These are phyloP conservation scores for Dryobota labecula DNA, from an alignment of 2,888 invertebrate genomes.

Conservation along the genomic window DNA sequence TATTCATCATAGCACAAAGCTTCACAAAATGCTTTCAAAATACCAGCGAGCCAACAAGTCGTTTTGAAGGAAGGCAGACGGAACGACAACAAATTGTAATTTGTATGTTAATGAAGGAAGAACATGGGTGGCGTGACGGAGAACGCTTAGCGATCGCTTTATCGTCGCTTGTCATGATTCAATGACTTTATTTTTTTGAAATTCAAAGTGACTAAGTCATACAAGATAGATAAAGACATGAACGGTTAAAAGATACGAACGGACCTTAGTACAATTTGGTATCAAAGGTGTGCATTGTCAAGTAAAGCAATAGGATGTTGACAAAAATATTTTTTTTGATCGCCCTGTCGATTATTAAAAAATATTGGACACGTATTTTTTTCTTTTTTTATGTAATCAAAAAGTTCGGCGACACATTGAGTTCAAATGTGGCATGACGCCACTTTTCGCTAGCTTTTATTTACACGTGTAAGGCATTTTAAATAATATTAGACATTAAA, in stretches of 20 bases:
- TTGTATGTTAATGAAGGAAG: conserved; percentile 85
- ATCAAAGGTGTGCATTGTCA: no score
- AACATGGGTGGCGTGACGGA: conserved; percentile 75
- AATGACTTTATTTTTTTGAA: conserved; percentile 66
- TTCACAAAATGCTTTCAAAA: conserved; percentile 40
- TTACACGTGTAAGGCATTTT: no score
- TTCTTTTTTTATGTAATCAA: no score
- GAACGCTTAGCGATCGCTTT: conserved; percentile 59
- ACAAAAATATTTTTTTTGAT: no score
- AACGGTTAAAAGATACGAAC: neutral
- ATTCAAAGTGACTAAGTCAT: conserved; percentile 31
- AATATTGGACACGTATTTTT: no score
- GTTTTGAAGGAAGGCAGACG: conserved; percentile 70
- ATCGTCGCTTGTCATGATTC: conserved; percentile 62
- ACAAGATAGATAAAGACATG: neutral
- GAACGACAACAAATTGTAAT: conserved; percentile 84
- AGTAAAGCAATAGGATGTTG: no score
- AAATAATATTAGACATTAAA: no score
- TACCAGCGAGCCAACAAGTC: conserved; percentile 49
- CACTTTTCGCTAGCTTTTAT: no score
- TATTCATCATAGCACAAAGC: conserved; percentile 42
- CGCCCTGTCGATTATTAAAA: no score
- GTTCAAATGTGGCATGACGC: no score
- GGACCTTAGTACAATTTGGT: no score
- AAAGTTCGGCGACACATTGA: no score